Percentiles rank a stretch among this genome's conserved stretches.
phyloP scores from a whole-genome alignment of 1,140 invertebrate species.

The Trichonephila clavata region DNA sequence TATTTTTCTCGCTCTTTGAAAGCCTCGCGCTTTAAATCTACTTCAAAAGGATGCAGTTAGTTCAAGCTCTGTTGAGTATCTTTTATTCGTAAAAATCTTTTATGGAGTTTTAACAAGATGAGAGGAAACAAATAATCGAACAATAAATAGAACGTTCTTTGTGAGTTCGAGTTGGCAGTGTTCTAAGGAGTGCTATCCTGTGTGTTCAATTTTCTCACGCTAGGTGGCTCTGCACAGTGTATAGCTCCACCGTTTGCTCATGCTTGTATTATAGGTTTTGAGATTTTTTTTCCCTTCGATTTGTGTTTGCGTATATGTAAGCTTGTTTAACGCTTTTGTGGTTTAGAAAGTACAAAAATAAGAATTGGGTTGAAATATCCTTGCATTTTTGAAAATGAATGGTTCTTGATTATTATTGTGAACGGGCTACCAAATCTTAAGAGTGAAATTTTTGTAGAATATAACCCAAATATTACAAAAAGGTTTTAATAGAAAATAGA shows the following conservation, averaged over 20 bases:
- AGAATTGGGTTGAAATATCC: neutral
- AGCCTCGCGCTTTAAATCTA: slow-evolving; percentile 26
- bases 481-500: too few species aligned
- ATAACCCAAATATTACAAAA: too few species aligned
- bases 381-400: neutral
- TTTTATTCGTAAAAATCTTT: slow-evolving; percentile 63
- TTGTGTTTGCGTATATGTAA: neutral
- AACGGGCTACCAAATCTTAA: too few species aligned
- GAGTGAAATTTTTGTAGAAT: too few species aligned
- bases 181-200: slow-evolving; percentile 19
- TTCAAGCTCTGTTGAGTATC: slow-evolving; percentile 65
- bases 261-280: neutral
- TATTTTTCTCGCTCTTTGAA: slow-evolving; percentile 34
- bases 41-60: slow-evolving; percentile 64
- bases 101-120: slow-evolving; percentile 52
- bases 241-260: neutral
- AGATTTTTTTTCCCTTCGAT: too few species aligned
- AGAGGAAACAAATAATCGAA: slow-evolving; percentile 41
- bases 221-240: neutral
- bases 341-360: neutral
- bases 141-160: slow-evolving; percentile 25
- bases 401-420: too few species aligned
- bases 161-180: neutral
- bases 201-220: slow-evolving; percentile 32
- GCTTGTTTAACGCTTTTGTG: neutral